Base-by-base conservation (phyloP, 2,888 invertebrate species). In the Criorhina ranunculi region DNA sequence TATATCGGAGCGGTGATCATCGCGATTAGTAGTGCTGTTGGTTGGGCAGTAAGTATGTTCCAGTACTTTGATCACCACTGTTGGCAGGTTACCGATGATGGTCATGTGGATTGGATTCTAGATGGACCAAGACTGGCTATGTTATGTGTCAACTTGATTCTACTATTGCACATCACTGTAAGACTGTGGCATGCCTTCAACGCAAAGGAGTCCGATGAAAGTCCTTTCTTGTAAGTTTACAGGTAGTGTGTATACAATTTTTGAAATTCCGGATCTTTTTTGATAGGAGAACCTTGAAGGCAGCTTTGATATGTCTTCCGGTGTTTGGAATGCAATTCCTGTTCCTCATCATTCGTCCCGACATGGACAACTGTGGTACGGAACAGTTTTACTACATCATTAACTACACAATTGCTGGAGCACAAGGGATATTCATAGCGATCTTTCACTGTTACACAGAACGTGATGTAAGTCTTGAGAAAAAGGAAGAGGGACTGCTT, bases 271-370 rank as follows among this genome's bases (percentile, higher is more conserved):
- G n/a, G n/a, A n/a, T n/a, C 78, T 64, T 69, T 53, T 82, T 91
- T 90, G 17, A 88, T 89, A 95, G 95, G 90, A 93, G 93, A 82
- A 94, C 94, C 33, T 92, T 94, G 15, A 94, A 94, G 88, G 95
- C 95, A 0, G 94, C 95, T 0, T 88, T 95, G 55, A 94, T 95
- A 87, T 92, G 95, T 86, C 93, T 95, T 90, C 95, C 95, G 0
- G 91, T 96, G 37, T 95, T 95, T 87, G 95, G 95, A 0, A 92
- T 94, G 0, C 95, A 95, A 88, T 95, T 95, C 88, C 91, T 95
- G 15, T 90, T 95, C 67, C 94, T 94, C 0, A 93, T 93, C 0
- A 92, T 94, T 40, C 90, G 93, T 66, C 93, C 94, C 2, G 90
- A 91, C 12, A 93, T 94, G 0, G 91, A 91, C 0, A 92, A 91